Percentiles rank a stretch among this genome's conserved stretches.
Conservation (phyloP, 1,140 invertebrate species). For the Atopsyche davidsoni region DNA sequence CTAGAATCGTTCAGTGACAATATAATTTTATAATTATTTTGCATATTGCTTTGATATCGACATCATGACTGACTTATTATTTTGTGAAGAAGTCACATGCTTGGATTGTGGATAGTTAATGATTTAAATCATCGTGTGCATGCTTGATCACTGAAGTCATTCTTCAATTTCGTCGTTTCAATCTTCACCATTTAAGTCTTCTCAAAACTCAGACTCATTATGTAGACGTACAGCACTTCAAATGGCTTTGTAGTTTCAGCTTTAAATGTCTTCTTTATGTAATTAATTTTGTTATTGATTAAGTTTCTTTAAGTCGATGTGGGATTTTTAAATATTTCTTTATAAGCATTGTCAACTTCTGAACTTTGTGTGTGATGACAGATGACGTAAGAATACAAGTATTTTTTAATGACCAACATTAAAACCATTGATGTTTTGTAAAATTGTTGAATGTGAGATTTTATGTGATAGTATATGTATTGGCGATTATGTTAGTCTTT, state of each 20-base stretch:
- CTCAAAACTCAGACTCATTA: no score
- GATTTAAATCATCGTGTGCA: slow-evolving; percentile 19
- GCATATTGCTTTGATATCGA: slow-evolving; percentile 23
- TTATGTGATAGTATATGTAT: no score
- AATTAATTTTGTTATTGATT: not conserved
- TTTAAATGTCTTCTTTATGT: slow-evolving; percentile 24
- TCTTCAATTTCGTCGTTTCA: slow-evolving; percentile 3
- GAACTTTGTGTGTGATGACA: no score
- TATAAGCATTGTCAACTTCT: not conserved
- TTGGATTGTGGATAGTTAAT: no score
- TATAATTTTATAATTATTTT: slow-evolving; percentile 22
- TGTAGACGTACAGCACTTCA: slow-evolving; percentile 13
- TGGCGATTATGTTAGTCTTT: no score
- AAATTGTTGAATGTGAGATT: no score
- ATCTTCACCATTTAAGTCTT: slow-evolving; percentile 7
- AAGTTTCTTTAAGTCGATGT: not conserved
- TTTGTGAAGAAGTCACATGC: no score
- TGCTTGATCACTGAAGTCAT: slow-evolving; percentile 15
- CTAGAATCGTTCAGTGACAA: slow-evolving; percentile 7
- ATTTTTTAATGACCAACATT: no score
- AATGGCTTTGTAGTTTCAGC: slow-evolving; percentile 25
- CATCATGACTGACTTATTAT: no score
- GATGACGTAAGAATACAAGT: no score
- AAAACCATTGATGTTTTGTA: no score
- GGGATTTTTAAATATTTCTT: not conserved